Conservation (phyloP, 2,888 invertebrate species). For the Lepidocyrtoides sp. region DNA sequence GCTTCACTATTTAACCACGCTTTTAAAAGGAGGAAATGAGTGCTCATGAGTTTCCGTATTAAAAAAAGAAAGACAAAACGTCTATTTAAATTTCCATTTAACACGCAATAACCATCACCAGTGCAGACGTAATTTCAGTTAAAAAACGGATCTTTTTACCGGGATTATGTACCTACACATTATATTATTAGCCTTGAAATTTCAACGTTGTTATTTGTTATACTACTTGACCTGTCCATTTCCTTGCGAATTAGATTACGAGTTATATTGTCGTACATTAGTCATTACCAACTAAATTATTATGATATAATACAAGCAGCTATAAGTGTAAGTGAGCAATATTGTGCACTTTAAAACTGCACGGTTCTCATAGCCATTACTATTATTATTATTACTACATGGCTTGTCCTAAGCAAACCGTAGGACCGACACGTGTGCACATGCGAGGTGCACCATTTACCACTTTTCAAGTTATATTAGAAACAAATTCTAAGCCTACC, state of each 20-base stretch:
- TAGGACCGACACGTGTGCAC: neutral
- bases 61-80: constrained; percentile 22
- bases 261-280: neutral
- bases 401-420: neutral
- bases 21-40: neutral
- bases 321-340: constrained; percentile 27
- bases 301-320: neutral
- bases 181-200: too few species aligned
- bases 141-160: constrained; percentile 63
- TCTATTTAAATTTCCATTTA: constrained; percentile 58
- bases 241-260: neutral
- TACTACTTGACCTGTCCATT: constrained; percentile 55
- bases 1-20: neutral
- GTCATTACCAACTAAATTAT: neutral
- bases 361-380: neutral
- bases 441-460: constrained; percentile 21
- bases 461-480: neutral
- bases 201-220: too few species aligned
- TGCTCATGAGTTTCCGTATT: neutral
- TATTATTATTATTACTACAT: neutral
- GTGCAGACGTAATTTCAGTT: constrained; percentile 27
- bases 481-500: neutral
- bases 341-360: neutral
- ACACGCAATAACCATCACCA: constrained; percentile 49
- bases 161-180: too few species aligned